These are phyloP conservation scores for Tupaia tana DNA, from an alignment of 2,113 vertebrate species.

Conservation along the genomic window DNA sequence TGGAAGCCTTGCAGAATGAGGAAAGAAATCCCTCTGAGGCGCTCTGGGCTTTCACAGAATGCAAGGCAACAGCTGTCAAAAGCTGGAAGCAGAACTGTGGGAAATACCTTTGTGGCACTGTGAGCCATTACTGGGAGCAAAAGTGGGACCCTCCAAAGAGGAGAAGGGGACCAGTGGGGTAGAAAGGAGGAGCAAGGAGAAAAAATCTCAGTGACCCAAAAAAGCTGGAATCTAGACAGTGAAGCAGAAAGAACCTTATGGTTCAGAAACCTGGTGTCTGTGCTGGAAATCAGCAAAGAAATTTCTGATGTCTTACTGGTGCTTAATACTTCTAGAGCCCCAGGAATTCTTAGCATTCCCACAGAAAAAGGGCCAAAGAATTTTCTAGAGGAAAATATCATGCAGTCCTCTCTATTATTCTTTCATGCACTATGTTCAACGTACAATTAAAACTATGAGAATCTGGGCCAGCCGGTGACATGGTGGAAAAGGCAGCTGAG, in stretches of 20 bases:
- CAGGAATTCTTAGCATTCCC: background rate
- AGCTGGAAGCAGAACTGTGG: background rate
- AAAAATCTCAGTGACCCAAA: background rate
- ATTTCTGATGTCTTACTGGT: background rate
- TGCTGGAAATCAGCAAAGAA: background rate
- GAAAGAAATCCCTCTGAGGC: background rate
- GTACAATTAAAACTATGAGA: background rate
- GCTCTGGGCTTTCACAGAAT: background rate
- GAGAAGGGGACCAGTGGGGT: background rate
- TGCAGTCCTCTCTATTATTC: background rate
- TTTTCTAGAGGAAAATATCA: background rate
- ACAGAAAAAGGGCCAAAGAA: background rate
- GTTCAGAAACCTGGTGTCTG: background rate
- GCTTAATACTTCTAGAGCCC: background rate
- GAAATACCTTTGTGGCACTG: background rate
- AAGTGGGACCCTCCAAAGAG: background rate
- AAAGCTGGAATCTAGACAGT: background rate
- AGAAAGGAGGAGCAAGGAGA: background rate
- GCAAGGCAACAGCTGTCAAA: background rate
- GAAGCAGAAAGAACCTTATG: background rate
- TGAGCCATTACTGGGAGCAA: background rate
- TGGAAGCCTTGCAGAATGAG: background rate
- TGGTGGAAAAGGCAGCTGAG: too few species aligned
- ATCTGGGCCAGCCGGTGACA: background rate
- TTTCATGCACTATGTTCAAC: background rate